phyloP scores from a whole-genome alignment of 2,888 invertebrate genomes.

The Dynastes grantii region DNA sequence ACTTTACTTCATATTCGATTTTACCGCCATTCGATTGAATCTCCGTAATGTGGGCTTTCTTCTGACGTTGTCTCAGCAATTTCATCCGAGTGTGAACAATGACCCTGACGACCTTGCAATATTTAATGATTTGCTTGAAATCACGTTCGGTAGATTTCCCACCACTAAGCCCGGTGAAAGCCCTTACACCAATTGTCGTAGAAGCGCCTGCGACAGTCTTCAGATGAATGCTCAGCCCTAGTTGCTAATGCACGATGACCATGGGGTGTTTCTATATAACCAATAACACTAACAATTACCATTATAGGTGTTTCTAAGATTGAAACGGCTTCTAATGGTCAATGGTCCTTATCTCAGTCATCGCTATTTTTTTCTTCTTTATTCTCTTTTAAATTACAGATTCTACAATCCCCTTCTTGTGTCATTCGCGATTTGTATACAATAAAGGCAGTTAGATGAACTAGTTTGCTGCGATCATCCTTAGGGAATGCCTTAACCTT shows the following conservation, averaged over 20 bases:
- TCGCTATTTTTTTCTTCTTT: too few species aligned
- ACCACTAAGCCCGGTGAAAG: constrained; percentile 98
- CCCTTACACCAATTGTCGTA: constrained; percentile 99
- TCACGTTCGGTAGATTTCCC: constrained; percentile 97
- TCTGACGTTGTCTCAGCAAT: constrained; percentile 96
- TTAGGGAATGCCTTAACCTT: constrained; percentile 99
- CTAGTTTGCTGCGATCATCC: constrained; percentile 96
- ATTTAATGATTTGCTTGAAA: constrained; percentile 97
- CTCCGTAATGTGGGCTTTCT: constrained; percentile 99
- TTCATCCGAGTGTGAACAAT: constrained; percentile 99
- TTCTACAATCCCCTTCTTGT: constrained; percentile 99
- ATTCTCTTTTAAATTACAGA: too few species aligned
- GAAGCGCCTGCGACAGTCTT: constrained; percentile 98
- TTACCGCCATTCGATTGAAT: constrained; percentile 99
- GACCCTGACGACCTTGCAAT: constrained; percentile 96
- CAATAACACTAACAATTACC: constrained; percentile 97
- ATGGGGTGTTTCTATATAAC: constrained; percentile 99
- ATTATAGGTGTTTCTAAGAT: constrained; percentile 98
- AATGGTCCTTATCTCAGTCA: too few species aligned
- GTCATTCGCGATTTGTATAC: constrained; percentile 99
- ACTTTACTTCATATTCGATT: constrained; percentile 96
- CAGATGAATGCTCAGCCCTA: constrained; percentile 98
- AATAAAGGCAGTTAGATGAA: constrained; percentile 97
- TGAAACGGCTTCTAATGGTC: constrained; percentile 85
- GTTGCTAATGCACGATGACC: constrained; percentile 96